Evolutionary conservation across 2,888 invertebrate species (phyloP).

Genomic region (Oscheius sp.): DNA sequence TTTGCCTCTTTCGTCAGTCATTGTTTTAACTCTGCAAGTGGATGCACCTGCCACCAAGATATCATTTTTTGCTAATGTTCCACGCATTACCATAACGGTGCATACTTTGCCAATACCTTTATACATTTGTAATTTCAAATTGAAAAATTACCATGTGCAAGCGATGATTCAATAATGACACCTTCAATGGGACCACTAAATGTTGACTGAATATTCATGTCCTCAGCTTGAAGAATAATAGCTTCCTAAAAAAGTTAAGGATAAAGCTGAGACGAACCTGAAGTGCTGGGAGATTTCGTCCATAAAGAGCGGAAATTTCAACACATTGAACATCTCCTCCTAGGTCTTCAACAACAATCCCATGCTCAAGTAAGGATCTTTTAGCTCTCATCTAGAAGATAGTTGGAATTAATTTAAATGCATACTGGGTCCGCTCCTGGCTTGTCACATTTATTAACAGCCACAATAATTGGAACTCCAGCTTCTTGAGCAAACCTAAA

Average conservation of each 20-base stretch:
- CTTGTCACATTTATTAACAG: slow-evolving; percentile 97
- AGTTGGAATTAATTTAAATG: slow-evolving; percentile 31
- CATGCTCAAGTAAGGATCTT: slow-evolving; percentile 80
- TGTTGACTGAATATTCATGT: slow-evolving; percentile 87
- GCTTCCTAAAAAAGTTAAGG: slow-evolving; percentile 71
- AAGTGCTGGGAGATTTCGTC: slow-evolving; percentile 57
- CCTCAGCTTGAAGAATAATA: slow-evolving; percentile 75
- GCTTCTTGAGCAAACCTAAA: slow-evolving; percentile 74
- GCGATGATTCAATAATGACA: slow-evolving; percentile 85
- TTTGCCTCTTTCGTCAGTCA: slow-evolving; percentile 63
- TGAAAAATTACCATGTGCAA: slow-evolving; percentile 74
- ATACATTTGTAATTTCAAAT: neutral
- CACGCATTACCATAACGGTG: slow-evolving; percentile 85
- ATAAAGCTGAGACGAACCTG: slow-evolving; percentile 41
- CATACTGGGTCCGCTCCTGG: slow-evolving; percentile 84
- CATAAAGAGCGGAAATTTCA: slow-evolving; percentile 86
- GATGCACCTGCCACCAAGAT: slow-evolving; percentile 84
- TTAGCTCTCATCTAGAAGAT: slow-evolving; percentile 79
- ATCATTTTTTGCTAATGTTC: slow-evolving; percentile 82
- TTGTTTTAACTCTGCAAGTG: slow-evolving; percentile 78
- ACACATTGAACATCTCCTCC: slow-evolving; percentile 93
- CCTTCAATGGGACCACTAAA: slow-evolving; percentile 86
- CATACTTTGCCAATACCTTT: slow-evolving; percentile 79
- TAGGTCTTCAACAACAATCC: slow-evolving; percentile 83
- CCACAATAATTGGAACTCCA: slow-evolving; percentile 91